phyloP scores from a whole-genome alignment of 2,113 vertebrate genomes.

The Varanus salvator region DNA sequence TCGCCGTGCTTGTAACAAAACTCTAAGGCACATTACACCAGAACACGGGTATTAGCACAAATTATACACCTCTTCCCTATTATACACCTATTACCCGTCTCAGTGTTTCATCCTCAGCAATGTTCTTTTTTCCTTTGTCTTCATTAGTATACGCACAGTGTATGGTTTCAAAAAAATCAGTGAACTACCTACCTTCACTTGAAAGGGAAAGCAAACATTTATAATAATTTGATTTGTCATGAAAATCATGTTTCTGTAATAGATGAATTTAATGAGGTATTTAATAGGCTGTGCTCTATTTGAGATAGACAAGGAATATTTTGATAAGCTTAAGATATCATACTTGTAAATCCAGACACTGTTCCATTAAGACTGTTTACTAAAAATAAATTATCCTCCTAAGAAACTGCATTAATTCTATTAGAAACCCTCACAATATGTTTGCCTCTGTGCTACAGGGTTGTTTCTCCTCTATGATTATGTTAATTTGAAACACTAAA shows the following conservation, averaged over 20 bases:
- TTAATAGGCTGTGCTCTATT: slow-evolving; percentile 26
- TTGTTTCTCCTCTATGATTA: slow-evolving; percentile 22
- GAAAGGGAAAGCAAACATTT: slow-evolving; percentile 44
- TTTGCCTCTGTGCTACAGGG: slow-evolving; percentile 31
- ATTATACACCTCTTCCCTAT: background rate
- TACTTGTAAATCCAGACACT: slow-evolving; percentile 45
- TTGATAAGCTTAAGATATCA: slow-evolving; percentile 48
- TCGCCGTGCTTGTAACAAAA: too few species aligned
- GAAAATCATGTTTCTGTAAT: slow-evolving; percentile 47
- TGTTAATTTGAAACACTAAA: slow-evolving; percentile 44
- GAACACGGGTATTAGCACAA: background rate
- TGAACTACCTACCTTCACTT: background rate
- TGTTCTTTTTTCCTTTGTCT: background rate
- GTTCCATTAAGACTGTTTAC: slow-evolving; percentile 54
- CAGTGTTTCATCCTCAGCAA: background rate
- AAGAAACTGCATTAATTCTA: background rate
- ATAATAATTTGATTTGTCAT: slow-evolving; percentile 43
- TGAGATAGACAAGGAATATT: slow-evolving; percentile 36
- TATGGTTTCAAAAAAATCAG: background rate
- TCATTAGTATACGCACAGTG: background rate
- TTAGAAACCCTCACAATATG: slow-evolving; percentile 29
- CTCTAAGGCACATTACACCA: background rate
- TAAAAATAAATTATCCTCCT: slow-evolving; percentile 54
- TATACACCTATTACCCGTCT: background rate
- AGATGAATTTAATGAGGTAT: slow-evolving; percentile 50